These are phyloP conservation scores for Mobula birostris DNA, from an alignment of 2,113 vertebrate genomes.

Conservation along the genomic window DNA sequence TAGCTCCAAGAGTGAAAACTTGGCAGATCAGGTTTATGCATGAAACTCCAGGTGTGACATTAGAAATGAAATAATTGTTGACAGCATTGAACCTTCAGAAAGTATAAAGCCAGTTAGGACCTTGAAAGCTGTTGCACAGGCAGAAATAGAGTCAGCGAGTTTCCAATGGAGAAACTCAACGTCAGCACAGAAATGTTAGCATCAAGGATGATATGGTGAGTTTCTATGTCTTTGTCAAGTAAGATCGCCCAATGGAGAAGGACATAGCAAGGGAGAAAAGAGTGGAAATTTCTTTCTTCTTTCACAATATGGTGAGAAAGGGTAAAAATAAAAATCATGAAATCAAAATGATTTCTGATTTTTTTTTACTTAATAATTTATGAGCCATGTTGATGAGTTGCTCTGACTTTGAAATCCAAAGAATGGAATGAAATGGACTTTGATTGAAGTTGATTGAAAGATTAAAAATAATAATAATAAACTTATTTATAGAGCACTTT, in stretches of 20 bases:
- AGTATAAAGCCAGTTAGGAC: neutral
- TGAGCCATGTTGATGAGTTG: neutral
- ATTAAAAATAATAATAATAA: neutral
- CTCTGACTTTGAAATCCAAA: neutral
- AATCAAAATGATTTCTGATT: constrained; percentile 23
- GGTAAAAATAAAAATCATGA: neutral
- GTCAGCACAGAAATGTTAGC: neutral
- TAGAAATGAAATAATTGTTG: neutral
- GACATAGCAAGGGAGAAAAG: neutral
- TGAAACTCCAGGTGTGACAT: neutral
- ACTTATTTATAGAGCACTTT: too few species aligned
- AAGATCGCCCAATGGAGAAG: neutral
- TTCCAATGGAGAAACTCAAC: neutral
- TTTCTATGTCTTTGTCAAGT: neutral
- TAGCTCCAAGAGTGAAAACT: neutral
- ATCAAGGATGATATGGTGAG: neutral
- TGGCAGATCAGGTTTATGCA: neutral
- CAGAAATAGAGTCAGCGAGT: constrained; percentile 10
- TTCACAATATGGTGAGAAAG: neutral
- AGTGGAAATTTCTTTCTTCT: neutral
- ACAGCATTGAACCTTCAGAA: neutral
- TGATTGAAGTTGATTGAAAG: neutral
- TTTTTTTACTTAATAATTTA: constrained; percentile 13
- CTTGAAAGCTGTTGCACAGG: neutral
- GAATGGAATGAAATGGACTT: neutral